These are phyloP conservation scores for Alaudala cheleensis DNA, from an alignment of 2,113 vertebrate species.

Conservation along the genomic window DNA sequence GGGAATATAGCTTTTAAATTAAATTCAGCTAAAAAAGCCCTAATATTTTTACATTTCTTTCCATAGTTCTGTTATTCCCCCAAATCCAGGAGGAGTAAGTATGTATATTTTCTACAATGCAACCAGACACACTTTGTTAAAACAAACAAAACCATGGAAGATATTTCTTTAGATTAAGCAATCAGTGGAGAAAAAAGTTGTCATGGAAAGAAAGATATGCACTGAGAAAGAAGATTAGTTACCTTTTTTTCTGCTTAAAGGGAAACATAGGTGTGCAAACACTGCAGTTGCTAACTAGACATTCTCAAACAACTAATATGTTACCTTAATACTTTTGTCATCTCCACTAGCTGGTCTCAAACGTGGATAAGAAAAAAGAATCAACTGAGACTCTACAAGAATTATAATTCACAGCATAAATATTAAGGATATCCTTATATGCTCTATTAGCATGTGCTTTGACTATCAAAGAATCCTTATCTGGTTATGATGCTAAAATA, in stretches of 20 bases:
- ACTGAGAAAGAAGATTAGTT: background rate
- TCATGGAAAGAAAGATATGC: background rate
- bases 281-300: background rate
- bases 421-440: background rate
- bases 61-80: background rate
- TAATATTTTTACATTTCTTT: background rate
- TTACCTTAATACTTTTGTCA: background rate
- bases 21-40: background rate
- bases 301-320: background rate
- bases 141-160: background rate
- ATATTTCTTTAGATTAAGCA: background rate
- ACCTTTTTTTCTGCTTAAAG: background rate
- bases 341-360: background rate
- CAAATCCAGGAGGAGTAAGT: background rate
- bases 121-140: background rate
- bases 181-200: background rate
- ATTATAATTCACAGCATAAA: background rate
- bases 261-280: background rate
- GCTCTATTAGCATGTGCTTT: background rate
- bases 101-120: background rate
- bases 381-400: background rate
- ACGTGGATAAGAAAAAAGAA: background rate
- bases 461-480: background rate
- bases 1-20: background rate
- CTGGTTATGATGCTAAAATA: background rate